Conservation (phyloP, 1,140 invertebrate genomes). For the Meloidogyne exigua region DNA sequence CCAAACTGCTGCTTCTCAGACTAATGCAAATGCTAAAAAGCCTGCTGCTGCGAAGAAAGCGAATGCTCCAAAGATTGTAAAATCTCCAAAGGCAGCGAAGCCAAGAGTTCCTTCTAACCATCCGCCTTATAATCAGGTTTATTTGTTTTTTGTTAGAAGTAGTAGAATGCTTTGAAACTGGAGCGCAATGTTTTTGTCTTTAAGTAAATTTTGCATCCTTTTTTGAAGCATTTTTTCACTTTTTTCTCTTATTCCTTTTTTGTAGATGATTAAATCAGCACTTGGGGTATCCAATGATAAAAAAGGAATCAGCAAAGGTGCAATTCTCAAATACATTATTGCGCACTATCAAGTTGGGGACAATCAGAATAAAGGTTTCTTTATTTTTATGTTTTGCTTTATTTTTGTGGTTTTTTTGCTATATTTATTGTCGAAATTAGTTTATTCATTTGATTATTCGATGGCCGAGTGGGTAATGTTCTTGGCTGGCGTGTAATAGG, state of each 20-base stretch:
- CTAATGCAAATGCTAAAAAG: slow-evolving; percentile 10
- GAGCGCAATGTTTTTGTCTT: no score
- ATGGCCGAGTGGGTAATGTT: background rate
- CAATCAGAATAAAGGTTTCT: slow-evolving; percentile 30
- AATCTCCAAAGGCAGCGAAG: slow-evolving; percentile 28
- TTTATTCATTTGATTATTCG: no score
- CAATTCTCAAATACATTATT: slow-evolving; percentile 47
- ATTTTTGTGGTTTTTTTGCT: no score
- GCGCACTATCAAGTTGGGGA: slow-evolving; percentile 47
- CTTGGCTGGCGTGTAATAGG: background rate
- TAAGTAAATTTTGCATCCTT: no score
- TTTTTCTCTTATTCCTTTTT: background rate
- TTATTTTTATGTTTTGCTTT: slow-evolving; percentile 12
- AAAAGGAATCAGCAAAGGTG: slow-evolving; percentile 38
- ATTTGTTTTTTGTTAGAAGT: background rate
- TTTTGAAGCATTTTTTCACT: background rate
- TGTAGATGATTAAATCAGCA: slow-evolving; percentile 44
- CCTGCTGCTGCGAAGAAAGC: background rate
- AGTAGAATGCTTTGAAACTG: background rate
- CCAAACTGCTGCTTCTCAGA: no score
- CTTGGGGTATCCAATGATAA: slow-evolving; percentile 38
- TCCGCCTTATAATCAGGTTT: slow-evolving; percentile 26
- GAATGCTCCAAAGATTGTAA: slow-evolving; percentile 21
- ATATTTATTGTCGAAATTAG: no score
- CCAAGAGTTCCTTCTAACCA: slow-evolving; percentile 32